Evolutionary conservation across 2,797 vertebrate genomes (phyloP).

Genomic region (Cirrhinus mrigala): DNA sequence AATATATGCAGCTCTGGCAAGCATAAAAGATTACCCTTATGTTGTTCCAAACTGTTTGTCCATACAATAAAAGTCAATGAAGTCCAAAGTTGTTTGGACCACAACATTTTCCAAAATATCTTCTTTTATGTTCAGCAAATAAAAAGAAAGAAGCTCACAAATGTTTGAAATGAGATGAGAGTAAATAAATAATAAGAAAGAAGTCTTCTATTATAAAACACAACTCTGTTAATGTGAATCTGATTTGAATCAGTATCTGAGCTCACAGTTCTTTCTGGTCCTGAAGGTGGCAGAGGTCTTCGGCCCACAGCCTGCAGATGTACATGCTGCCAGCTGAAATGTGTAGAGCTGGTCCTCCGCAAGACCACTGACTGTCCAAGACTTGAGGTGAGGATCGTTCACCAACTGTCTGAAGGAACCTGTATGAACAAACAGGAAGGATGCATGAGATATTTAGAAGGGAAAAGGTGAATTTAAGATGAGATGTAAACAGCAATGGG

Average conservation of each 20-base stretch:
- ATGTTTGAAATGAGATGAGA: no score
- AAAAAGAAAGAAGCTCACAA: no score
- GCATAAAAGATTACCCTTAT: not conserved
- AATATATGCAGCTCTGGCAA: not conserved
- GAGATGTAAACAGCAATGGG: not conserved
- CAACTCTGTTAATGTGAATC: not conserved
- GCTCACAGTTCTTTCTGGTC: slow-evolving; percentile 68
- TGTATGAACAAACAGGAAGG: not conserved
- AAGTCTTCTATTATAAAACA: not conserved
- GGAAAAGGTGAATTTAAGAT: no score
- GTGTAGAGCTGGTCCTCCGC: slow-evolving; percentile 73
- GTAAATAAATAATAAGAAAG: no score
- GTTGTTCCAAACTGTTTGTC: no score
- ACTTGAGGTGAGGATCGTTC: slow-evolving; percentile 73
- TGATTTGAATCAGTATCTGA: not conserved
- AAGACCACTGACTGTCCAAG: slow-evolving; percentile 70
- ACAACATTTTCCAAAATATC: no score
- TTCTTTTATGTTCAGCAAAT: no score
- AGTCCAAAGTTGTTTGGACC: no score
- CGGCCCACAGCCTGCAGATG: slow-evolving; percentile 73
- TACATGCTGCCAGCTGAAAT: slow-evolving; percentile 76
- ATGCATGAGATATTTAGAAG: not conserved
- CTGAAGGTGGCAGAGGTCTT: slow-evolving; percentile 52
- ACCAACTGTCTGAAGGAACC: slow-evolving; percentile 57
- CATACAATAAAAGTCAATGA: no score